phyloP scores from a whole-genome alignment of 2,888 invertebrate genomes.

The Odontothrips loti region DNA sequence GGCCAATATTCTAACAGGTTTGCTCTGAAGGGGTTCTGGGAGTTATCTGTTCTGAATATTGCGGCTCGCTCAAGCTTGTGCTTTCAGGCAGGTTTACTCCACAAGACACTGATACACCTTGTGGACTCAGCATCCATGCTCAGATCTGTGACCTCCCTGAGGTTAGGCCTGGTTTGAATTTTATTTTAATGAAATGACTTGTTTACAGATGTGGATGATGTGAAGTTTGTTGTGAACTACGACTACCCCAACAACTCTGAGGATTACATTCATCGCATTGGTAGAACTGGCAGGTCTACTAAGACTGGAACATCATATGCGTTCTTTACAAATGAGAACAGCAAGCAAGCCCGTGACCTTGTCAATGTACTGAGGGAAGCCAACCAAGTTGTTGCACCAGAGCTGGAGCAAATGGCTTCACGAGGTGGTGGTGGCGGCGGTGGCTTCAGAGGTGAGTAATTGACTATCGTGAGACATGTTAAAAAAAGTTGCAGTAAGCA shows the following conservation, averaged over 20 bases:
- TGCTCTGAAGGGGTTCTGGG: not conserved
- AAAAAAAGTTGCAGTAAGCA: too few species aligned
- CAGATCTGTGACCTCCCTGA: slow-evolving; percentile 4
- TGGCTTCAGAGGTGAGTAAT: slow-evolving; percentile 36
- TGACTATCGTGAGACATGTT: not conserved
- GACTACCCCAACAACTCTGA: slow-evolving; percentile 97
- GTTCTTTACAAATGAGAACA: slow-evolving; percentile 87
- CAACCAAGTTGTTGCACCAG: slow-evolving; percentile 89
- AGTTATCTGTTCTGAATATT: not conserved
- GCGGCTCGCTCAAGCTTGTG: not conserved
- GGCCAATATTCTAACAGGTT: slow-evolving; percentile 23
- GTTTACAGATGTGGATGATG: slow-evolving; percentile 91
- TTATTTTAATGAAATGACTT: not conserved
- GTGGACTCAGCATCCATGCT: slow-evolving; percentile 25
- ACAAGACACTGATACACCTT: not conserved
- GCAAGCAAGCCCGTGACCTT: slow-evolving; percentile 85
- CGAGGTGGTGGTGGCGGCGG: slow-evolving; percentile 39
- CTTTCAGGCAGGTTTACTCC: not conserved
- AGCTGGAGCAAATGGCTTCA: slow-evolving; percentile 45
- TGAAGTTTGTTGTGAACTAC: slow-evolving; percentile 98
- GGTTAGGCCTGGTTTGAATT: not conserved
- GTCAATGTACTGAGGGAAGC: slow-evolving; percentile 90
- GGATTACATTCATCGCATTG: slow-evolving; percentile 96
- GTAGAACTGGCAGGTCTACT: slow-evolving; percentile 88
- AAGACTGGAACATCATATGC: slow-evolving; percentile 95